These are phyloP conservation scores for Aphelinus atriplicis DNA, from an alignment of 1,140 invertebrate species.

Conservation along the genomic window DNA sequence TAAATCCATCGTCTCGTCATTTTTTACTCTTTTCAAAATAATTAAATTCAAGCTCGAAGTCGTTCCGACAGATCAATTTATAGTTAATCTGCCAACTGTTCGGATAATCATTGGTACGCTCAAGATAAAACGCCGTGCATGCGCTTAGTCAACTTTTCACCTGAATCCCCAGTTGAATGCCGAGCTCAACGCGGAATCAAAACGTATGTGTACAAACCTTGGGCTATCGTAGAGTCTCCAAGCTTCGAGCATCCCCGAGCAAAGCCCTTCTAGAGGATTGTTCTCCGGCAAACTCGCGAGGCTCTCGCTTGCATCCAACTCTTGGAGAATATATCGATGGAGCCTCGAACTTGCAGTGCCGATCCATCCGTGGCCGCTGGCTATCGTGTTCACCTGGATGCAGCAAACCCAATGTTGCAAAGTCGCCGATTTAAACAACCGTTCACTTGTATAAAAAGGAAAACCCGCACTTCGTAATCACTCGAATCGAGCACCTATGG, in stretches of 20 bases:
- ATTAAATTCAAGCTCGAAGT: too few relatives aligned
- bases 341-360: slow-evolving; percentile 72
- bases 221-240: slow-evolving; percentile 80
- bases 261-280: slow-evolving; percentile 75
- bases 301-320: slow-evolving; percentile 67
- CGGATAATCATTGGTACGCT: too few relatives aligned
- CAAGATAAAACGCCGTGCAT: too few relatives aligned
- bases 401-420: too few relatives aligned
- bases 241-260: slow-evolving; percentile 78
- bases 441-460: too few relatives aligned
- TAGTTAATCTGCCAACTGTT: too few relatives aligned
- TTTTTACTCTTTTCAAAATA: not conserved
- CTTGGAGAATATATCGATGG: slow-evolving; percentile 53
- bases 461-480: too few relatives aligned
- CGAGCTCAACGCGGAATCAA: not conserved
- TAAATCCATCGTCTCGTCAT: slow-evolving; percentile 40
- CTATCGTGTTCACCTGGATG: slow-evolving; percentile 72
- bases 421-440: too few relatives aligned
- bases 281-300: slow-evolving; percentile 78
- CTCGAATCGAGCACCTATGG: too few relatives aligned
- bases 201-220: slow-evolving; percentile 57
- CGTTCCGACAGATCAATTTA: too few relatives aligned
- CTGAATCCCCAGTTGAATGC: too few relatives aligned
- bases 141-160: too few relatives aligned
- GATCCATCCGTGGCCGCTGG: slow-evolving; percentile 82